Percentiles rank a stretch among this genome's conserved stretches.
Evolutionary conservation across 2,113 vertebrate genomes (phyloP).

Genomic region (Hippocampus abdominalis): DNA sequence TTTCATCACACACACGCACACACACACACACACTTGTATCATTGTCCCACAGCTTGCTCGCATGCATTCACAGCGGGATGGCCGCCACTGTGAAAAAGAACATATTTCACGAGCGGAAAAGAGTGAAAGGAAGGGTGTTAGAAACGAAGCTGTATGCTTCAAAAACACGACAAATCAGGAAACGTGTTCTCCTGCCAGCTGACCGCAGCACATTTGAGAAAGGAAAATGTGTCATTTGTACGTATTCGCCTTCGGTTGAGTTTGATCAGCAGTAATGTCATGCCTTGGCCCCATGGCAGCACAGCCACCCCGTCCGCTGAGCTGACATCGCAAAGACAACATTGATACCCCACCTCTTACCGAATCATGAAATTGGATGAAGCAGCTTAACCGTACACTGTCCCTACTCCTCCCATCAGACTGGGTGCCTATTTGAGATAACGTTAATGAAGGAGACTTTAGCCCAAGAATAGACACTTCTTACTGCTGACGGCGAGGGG

Average conservation of each 20-base stretch:
- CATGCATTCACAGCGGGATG: slow-evolving; percentile 31
- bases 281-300: slow-evolving; percentile 27
- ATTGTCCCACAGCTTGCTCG: slow-evolving; percentile 8
- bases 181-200: slow-evolving; percentile 5
- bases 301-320: slow-evolving; percentile 2
- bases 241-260: slow-evolving; percentile 1
- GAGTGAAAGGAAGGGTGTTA: slow-evolving; percentile 34
- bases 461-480: slow-evolving; percentile 61
- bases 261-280: slow-evolving; percentile 34
- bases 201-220: slow-evolving; percentile 13
- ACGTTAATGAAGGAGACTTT: slow-evolving; percentile 73
- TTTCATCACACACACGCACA: slow-evolving; percentile 10
- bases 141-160: slow-evolving; percentile 10
- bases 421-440: slow-evolving; percentile 71
- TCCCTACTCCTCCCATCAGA: slow-evolving; percentile 54
- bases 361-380: slow-evolving; percentile 72
- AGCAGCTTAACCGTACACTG: slow-evolving; percentile 60
- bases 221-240: not conserved
- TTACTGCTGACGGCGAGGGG: slow-evolving; percentile 32
- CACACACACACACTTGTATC: slow-evolving; percentile 1
- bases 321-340: slow-evolving; percentile 62
- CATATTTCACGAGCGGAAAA: slow-evolving; percentile 45
- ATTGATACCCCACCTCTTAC: slow-evolving; percentile 54
- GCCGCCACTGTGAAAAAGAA: slow-evolving; percentile 37
- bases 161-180: slow-evolving; percentile 15